A percentile compares a stretch with the other conserved stretches of the same genome.
phyloP scores from a whole-genome alignment of 2,888 invertebrate genomes.

The Ceraclea dissimilis region DNA sequence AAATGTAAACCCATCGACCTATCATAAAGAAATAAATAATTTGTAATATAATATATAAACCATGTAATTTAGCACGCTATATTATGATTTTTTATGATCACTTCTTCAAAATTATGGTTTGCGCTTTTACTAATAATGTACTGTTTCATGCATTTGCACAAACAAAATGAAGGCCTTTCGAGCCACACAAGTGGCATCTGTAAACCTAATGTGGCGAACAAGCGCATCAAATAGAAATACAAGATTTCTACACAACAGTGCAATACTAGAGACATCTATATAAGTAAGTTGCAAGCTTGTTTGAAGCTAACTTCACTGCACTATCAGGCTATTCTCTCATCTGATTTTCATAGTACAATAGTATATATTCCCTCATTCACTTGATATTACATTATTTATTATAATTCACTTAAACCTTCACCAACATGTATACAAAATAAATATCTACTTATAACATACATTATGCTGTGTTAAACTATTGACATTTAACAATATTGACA shows the following conservation, averaged over 20 bases:
- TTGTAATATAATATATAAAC: background rate
- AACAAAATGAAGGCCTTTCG: slow-evolving; percentile 11
- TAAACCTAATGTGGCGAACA: background rate
- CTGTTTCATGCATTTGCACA: background rate
- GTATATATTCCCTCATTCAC: too few relatives aligned
- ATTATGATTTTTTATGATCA: background rate
- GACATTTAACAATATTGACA: too few relatives aligned
- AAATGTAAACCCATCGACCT: background rate
- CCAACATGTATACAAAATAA: too few relatives aligned
- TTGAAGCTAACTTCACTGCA: background rate
- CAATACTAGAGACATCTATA: background rate
- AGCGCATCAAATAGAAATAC: background rate
- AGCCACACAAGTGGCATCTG: slow-evolving; percentile 18
- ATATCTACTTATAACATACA: too few relatives aligned
- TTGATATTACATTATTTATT: too few relatives aligned
- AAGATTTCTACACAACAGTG: background rate
- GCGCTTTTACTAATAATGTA: slow-evolving; percentile 6
- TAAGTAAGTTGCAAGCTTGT: background rate
- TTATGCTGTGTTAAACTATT: too few relatives aligned
- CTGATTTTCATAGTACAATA: too few relatives aligned
- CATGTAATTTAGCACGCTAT: background rate
- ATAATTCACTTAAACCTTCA: too few relatives aligned
- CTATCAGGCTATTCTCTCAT: too few relatives aligned
- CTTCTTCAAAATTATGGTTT: background rate
- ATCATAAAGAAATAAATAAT: background rate